Evolutionary conservation across 2,797 vertebrate genomes (phyloP), one percentile per base, ranked within the genome.

Genomic region (Momotus momota): DNA sequence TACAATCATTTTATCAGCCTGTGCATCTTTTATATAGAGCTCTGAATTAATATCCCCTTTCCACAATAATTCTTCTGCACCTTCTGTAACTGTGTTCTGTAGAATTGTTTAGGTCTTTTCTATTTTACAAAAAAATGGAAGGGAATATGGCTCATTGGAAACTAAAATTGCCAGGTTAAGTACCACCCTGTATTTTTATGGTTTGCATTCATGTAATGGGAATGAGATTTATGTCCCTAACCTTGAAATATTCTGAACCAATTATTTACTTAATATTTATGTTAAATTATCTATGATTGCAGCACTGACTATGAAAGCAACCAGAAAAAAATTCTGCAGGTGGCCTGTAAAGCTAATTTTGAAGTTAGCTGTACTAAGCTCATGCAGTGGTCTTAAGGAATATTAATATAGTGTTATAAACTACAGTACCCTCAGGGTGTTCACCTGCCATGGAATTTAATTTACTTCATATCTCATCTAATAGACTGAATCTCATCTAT

Each of bases 181-280:
- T 48, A 96, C 70, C 87, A 96, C 65, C 87, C 93, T 95, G 55
- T 93, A 85, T 93, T 96, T 96, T 97, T 96, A 97, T 75, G 60
- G 86, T 94, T 95, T 96, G 84, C 78, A 93, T 96, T 95, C 88
- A 71, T 93, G 89, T 94, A 96, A 96, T 88, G 81, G 95, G 86
- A 98, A 94, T 91, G 92, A 96, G 90, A 98, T 98, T 98, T 98
- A 97, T 95, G 93, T 97, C 88, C 80, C 93, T 96, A 97, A 97
- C 94, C 95, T 96, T 97, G 95, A 97, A 97, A 96, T 98, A 97
- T 97, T 98, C 97, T 88, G 91, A 97, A 97, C 94, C 94, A 98
- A 97, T 98, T 98, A 98, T 98, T 98, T 98, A 97, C 97, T 98
- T 98, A 98, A 98, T 98, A 98, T 98, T 98, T 98, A 87, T 96